Evolutionary conservation across 2,113 vertebrate species (phyloP).

Genomic region (Hirundichthys speculiger): DNA sequence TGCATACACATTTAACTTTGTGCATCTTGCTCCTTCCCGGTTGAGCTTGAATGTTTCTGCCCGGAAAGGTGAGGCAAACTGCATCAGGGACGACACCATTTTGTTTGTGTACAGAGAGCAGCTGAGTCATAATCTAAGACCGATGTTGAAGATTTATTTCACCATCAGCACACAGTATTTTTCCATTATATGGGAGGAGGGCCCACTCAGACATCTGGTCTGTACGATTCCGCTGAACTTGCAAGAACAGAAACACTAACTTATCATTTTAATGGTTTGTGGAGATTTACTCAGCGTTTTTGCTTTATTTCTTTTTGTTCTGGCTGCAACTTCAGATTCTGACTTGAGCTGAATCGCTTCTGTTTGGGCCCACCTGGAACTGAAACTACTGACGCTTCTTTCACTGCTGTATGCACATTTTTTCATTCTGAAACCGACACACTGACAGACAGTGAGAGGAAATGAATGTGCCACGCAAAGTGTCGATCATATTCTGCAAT

Average conservation of each 20-base stretch:
- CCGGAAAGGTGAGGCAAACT: no score
- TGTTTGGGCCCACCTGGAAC: no score
- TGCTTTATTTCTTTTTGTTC: not conserved
- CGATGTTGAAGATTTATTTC: slow-evolving; percentile 23
- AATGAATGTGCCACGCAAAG: no score
- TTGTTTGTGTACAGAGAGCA: slow-evolving; percentile 1
- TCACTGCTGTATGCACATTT: no score
- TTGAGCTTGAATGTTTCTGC: no score
- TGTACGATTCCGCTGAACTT: slow-evolving; percentile 45
- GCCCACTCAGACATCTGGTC: slow-evolving; percentile 52
- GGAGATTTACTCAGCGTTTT: not conserved
- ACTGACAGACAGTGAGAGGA: no score
- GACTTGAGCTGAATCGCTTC: not conserved
- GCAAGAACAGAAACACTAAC: slow-evolving; percentile 37
- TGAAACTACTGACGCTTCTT: no score
- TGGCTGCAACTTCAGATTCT: not conserved
- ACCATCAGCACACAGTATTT: slow-evolving; percentile 18
- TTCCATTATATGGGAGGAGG: slow-evolving; percentile 44
- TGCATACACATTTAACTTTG: no score
- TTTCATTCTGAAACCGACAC: no score
- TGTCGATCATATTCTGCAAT: not conserved
- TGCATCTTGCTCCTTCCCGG: no score
- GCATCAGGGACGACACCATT: not conserved
- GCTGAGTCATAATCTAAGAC: slow-evolving; percentile 1
- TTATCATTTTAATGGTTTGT: slow-evolving; percentile 29